phyloP scores from a whole-genome alignment of 2,113 vertebrate species.

The Donacobius atricapilla region DNA sequence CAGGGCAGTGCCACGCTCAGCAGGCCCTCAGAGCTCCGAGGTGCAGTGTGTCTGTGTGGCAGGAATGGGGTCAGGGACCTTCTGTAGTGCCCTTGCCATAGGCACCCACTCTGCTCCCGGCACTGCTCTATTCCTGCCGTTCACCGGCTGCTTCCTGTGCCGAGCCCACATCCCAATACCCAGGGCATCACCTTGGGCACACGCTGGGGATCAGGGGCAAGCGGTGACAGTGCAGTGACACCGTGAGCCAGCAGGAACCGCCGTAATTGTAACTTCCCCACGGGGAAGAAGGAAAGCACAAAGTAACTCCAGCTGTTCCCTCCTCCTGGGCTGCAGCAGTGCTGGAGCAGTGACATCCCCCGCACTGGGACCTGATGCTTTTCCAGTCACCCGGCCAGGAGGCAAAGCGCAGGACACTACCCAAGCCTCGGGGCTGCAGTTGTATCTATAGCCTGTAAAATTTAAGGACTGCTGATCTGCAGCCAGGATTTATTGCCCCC shows the following conservation, averaged over 20 bases:
- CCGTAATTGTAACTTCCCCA: background rate
- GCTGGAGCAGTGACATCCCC: background rate
- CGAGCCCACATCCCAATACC: background rate
- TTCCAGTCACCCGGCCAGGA: fast-evolving
- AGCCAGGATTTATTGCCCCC: background rate
- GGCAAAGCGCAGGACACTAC: background rate
- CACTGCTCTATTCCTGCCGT: background rate
- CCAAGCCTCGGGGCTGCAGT: background rate
- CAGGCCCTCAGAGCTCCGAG: background rate
- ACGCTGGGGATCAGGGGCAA: background rate
- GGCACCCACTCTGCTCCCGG: background rate
- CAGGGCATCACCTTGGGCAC: background rate
- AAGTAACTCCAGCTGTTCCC: background rate
- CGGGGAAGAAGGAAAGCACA: background rate
- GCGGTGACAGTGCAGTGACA: background rate
- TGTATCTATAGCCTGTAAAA: background rate
- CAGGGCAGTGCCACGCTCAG: background rate
- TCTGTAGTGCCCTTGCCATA: background rate
- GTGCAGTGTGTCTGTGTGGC: background rate
- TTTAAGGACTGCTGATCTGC: background rate
- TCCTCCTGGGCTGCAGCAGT: background rate
- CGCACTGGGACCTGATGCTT: fast-evolving
- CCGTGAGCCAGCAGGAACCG: background rate
- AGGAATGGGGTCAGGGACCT: background rate
- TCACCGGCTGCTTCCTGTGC: background rate